Evolutionary conservation across 2,113 vertebrate genomes (phyloP).

Genomic region (Tautogolabrus adspersus): DNA sequence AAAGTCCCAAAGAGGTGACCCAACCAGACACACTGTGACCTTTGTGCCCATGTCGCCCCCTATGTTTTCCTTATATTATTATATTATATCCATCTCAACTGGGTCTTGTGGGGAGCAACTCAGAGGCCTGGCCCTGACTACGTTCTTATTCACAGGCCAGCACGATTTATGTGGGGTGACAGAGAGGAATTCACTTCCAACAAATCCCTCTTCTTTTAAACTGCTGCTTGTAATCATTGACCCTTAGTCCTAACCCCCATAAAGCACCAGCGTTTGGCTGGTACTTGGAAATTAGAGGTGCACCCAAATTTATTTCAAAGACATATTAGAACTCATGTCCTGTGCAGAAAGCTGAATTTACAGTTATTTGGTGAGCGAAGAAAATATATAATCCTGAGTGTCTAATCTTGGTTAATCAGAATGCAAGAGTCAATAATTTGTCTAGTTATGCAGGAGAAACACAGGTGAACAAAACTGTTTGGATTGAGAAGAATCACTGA

Average conservation of each 20-base stretch:
- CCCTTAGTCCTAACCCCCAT: constrained; percentile 67
- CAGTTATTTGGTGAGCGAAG: constrained; percentile 12
- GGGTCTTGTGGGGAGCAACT: constrained; percentile 54
- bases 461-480: background rate
- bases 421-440: background rate
- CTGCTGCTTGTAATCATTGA: constrained; percentile 80
- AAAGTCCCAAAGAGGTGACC: constrained; percentile 58
- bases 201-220: constrained; percentile 76
- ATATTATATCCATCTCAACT: constrained; percentile 39
- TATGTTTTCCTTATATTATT: constrained; percentile 56
- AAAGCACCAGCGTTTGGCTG: constrained; percentile 69
- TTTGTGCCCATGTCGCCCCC: constrained; percentile 36
- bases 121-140: constrained; percentile 54
- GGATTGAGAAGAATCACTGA: background rate
- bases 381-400: constrained; percentile 5
- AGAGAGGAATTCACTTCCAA: constrained; percentile 82
- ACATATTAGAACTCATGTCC: constrained; percentile 49
- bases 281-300: constrained; percentile 68
- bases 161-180: constrained; percentile 82
- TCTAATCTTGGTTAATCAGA: background rate
- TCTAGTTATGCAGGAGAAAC: background rate
- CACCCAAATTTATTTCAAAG: constrained; percentile 54
- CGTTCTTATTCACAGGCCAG: constrained; percentile 69
- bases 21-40: constrained; percentile 71
- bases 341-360: constrained; percentile 34